These are phyloP conservation scores for Xanthia togata DNA, from an alignment of 2,888 invertebrate species.

Conservation along the genomic window DNA sequence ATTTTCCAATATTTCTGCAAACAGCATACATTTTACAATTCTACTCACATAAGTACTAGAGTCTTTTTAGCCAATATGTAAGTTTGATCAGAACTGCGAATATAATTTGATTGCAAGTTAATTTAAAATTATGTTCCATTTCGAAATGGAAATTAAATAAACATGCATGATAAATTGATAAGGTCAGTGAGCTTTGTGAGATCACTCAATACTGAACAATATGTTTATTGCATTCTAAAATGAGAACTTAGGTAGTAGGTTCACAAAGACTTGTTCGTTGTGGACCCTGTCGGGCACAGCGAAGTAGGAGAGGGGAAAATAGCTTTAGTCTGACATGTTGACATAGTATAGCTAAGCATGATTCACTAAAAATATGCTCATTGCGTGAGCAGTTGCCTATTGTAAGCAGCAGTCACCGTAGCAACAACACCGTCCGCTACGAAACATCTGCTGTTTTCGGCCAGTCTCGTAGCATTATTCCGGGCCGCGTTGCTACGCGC, in stretches of 20 bases:
- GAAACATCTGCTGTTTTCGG: background rate
- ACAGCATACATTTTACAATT: too few species aligned
- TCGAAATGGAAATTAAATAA: background rate
- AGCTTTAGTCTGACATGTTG: background rate
- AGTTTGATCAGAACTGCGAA: background rate
- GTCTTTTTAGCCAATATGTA: background rate
- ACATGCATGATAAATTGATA: background rate
- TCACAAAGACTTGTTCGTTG: background rate
- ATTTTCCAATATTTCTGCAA: background rate
- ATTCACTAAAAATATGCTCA: background rate
- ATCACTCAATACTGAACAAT: background rate
- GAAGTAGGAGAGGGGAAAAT: background rate
- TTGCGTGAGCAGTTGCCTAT: background rate
- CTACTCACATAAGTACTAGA: too few species aligned
- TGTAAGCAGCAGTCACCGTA: background rate
- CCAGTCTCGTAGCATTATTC: background rate
- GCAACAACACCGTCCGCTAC: background rate
- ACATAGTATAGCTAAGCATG: background rate
- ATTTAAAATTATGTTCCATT: background rate
- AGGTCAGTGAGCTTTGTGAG: background rate
- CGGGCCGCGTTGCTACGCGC: slow-evolving; percentile 2
- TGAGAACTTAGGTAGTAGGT: background rate
- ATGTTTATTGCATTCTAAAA: background rate
- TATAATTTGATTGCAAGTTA: background rate
- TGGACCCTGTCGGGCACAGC: background rate